Conservation (phyloP, 2,113 vertebrate genomes). For the Gymnobelideus leadbeateri region DNA sequence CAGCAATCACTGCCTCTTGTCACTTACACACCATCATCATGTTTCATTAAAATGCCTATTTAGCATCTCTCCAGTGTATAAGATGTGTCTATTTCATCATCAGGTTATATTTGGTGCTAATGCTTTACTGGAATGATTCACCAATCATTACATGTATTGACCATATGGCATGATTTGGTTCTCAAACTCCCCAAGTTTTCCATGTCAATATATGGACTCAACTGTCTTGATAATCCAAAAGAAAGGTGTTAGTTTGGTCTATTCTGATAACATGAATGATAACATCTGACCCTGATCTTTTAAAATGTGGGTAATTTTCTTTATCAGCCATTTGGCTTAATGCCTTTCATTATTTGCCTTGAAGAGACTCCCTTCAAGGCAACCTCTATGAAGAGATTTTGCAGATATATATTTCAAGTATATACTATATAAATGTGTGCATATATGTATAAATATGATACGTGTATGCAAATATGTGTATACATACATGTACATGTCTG, state of each 20-base stretch:
- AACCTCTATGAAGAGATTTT: background rate
- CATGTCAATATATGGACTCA: background rate
- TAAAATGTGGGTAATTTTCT: slow-evolving; percentile 32
- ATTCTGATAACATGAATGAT: background rate
- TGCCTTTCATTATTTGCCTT: slow-evolving; percentile 17
- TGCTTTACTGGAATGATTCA: background rate
- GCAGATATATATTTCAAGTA: background rate
- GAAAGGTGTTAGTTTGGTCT: background rate
- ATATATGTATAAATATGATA: background rate
- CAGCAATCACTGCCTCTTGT: slow-evolving; percentile 22
- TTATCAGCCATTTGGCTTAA: slow-evolving; percentile 24
- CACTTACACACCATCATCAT: background rate
- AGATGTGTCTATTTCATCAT: slow-evolving; percentile 17
- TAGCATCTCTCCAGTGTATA: slow-evolving; percentile 50
- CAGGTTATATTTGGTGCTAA: background rate
- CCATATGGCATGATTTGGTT: background rate
- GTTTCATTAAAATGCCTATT: slow-evolving; percentile 54
- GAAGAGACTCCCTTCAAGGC: background rate
- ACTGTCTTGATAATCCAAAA: background rate
- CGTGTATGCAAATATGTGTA: background rate
- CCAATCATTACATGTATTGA: background rate
- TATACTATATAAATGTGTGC: background rate
- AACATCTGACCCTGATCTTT: slow-evolving; percentile 31
- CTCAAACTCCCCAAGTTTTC: background rate
- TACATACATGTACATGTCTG: background rate